A percentile compares a stretch with the other conserved stretches of the same genome.
These are phyloP conservation scores for Lasioglossum villosulum DNA, from an alignment of 2,888 invertebrate species.

Conservation along the genomic window DNA sequence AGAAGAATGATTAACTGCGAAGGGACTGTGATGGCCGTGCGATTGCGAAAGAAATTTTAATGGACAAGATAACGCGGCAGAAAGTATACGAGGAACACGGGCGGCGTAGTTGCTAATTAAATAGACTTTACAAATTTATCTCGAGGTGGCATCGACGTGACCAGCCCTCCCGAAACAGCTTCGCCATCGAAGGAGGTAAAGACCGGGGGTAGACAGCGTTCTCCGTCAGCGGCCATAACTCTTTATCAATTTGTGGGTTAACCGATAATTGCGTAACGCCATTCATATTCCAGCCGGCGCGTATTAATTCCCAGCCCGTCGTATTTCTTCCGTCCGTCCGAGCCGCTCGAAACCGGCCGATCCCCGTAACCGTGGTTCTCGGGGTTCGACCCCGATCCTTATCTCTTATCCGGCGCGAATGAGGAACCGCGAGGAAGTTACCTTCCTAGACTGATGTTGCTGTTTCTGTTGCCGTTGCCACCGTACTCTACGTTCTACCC, in stretches of 20 bases:
- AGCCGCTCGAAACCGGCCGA: constrained; percentile 32
- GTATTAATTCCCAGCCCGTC: constrained; percentile 50
- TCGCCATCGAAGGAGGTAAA: not conserved
- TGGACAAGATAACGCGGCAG: not conserved
- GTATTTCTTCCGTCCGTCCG: constrained; percentile 41
- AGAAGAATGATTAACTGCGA: not conserved
- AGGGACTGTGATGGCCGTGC: not conserved
- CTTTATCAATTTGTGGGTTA: constrained; percentile 54
- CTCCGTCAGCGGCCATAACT: constrained; percentile 43
- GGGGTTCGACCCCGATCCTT: constrained; percentile 58
- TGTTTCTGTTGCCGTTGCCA: constrained; percentile 13
- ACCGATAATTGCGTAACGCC: constrained; percentile 55
- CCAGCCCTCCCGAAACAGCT: not conserved
- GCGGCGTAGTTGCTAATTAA: not conserved
- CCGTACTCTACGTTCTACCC: constrained; percentile 34
- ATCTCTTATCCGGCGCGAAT: constrained; percentile 60
- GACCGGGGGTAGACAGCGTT: constrained; percentile 11
- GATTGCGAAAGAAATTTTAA: constrained; percentile 2
- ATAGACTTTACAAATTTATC: constrained; percentile 14
- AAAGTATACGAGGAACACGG: not conserved
- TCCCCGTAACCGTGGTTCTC: not conserved
- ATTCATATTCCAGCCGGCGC: constrained; percentile 48
- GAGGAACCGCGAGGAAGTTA: constrained; percentile 46
- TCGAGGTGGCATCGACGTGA: not conserved
- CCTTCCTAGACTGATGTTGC: constrained; percentile 35